Evolutionary conservation across 2,797 vertebrate genomes (phyloP).

Genomic region (Glyptemys insculpta): DNA sequence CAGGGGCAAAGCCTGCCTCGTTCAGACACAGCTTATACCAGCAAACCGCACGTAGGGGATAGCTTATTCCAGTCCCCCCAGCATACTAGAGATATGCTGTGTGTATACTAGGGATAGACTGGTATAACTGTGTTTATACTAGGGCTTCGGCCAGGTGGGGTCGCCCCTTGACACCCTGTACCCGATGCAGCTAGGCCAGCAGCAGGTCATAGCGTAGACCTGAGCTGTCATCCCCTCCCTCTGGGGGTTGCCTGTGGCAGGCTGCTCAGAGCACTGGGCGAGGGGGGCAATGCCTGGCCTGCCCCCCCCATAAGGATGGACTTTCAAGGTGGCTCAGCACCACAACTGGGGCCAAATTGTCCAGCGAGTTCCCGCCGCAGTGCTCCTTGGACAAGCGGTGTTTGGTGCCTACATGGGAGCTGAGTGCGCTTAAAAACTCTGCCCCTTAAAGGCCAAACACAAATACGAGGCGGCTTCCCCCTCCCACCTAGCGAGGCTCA

Average conservation of each 20-base stretch:
- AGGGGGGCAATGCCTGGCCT: too few species aligned
- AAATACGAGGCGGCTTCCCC: not conserved
- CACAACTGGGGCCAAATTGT: not conserved
- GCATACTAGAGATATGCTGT: too few species aligned
- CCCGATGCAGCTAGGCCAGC: not conserved
- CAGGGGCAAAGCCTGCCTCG: not conserved
- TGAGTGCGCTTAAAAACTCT: not conserved
- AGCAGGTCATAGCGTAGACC: not conserved
- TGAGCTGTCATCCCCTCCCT: not conserved
- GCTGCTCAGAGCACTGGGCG: not conserved
- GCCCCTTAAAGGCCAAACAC: not conserved
- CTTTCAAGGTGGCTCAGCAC: not conserved
- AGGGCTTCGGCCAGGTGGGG: not conserved
- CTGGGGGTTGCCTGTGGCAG: not conserved
- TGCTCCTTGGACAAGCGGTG: not conserved
- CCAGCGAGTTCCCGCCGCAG: not conserved
- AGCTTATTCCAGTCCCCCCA: not conserved
- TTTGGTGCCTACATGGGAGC: not conserved
- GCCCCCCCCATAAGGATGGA: not conserved
- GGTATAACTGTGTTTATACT: not conserved
- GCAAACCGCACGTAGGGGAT: too few species aligned
- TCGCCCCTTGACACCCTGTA: not conserved
- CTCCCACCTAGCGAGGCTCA: not conserved
- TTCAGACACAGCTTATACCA: not conserved
- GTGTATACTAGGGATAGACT: too few species aligned